A percentile compares a stretch with the other conserved stretches of the same genome.
phyloP scores from a whole-genome alignment of 2,888 invertebrate genomes.

The Pseudeuparius sepicola region DNA sequence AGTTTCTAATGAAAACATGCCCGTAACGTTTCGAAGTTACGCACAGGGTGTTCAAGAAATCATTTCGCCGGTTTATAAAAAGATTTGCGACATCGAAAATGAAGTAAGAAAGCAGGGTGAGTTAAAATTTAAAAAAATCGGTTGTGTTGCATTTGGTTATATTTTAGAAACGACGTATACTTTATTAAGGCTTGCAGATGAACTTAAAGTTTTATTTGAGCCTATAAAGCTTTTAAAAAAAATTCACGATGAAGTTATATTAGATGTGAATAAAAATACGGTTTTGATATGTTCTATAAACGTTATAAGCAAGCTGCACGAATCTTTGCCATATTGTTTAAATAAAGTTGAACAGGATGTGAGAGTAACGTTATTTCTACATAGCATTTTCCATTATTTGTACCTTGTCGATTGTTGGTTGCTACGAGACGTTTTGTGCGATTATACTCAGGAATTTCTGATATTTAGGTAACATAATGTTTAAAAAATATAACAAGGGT shows the following conservation, averaged over 20 bases:
- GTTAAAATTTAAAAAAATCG: neutral
- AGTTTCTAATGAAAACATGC: slow-evolving; percentile 18
- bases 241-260: slow-evolving; percentile 28
- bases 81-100: slow-evolving; percentile 31
- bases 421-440: slow-evolving; percentile 32
- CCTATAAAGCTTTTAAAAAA: slow-evolving; percentile 27
- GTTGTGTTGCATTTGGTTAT: neutral
- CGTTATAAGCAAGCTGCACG: slow-evolving; percentile 30
- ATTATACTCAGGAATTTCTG: slow-evolving; percentile 34
- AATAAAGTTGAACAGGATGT: slow-evolving; percentile 34
- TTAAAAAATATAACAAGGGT: neutral
- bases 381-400: slow-evolving; percentile 34
- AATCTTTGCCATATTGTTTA: slow-evolving; percentile 27
- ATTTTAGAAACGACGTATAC: slow-evolving; percentile 34
- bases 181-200: slow-evolving; percentile 29
- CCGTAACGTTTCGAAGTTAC: slow-evolving; percentile 34
- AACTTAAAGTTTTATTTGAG: slow-evolving; percentile 28
- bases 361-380: slow-evolving; percentile 33
- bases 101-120: slow-evolving; percentile 32
- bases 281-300: slow-evolving; percentile 27
- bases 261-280: slow-evolving; percentile 24
- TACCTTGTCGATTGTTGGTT: slow-evolving; percentile 34
- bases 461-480: too few species aligned
- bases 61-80: slow-evolving; percentile 28
- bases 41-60: slow-evolving; percentile 28